phyloP scores from a whole-genome alignment of 2,797 vertebrate species.

The Ctenopoma kingsleyae region DNA sequence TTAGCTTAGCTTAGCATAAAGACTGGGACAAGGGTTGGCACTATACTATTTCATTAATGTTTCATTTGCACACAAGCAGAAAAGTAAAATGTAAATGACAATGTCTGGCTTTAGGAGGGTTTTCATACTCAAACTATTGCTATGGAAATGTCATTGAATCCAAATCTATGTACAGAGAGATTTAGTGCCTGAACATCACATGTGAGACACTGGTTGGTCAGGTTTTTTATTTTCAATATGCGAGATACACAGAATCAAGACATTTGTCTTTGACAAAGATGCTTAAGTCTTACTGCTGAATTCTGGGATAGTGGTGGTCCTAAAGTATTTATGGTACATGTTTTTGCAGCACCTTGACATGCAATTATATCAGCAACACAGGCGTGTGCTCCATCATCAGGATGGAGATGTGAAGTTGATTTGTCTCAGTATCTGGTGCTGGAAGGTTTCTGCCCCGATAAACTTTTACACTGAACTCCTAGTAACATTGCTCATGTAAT shows the following conservation, averaged over 20 bases:
- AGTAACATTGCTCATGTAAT: constrained; percentile 2
- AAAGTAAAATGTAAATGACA: constrained; percentile 39
- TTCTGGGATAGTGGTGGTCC: constrained; percentile 15
- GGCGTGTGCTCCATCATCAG: constrained; percentile 42
- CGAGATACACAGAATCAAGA: constrained; percentile 2
- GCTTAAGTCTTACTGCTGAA: constrained; percentile 8
- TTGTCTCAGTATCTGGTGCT: constrained; percentile 35
- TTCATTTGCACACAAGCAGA: constrained; percentile 34
- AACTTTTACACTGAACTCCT: constrained; percentile 29
- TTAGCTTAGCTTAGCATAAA: constrained; percentile 7
- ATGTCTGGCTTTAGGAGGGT: constrained; percentile 48
- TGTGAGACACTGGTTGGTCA: not conserved
- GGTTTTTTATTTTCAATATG: not conserved
- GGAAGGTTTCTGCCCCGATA: constrained; percentile 44
- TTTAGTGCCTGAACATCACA: not conserved
- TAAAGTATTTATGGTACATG: constrained; percentile 50
- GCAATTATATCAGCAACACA: constrained; percentile 61
- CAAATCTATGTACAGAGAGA: not conserved
- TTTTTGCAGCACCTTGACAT: constrained; percentile 60
- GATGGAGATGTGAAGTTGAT: constrained; percentile 46
- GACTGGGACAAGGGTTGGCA: not conserved
- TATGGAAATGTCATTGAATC: constrained; percentile 2
- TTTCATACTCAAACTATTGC: not conserved
- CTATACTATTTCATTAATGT: not conserved
- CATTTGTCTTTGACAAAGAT: not conserved